These are phyloP conservation scores for Crotalus viridis DNA, from an alignment of 2,113 vertebrate genomes.

Conservation along the genomic window DNA sequence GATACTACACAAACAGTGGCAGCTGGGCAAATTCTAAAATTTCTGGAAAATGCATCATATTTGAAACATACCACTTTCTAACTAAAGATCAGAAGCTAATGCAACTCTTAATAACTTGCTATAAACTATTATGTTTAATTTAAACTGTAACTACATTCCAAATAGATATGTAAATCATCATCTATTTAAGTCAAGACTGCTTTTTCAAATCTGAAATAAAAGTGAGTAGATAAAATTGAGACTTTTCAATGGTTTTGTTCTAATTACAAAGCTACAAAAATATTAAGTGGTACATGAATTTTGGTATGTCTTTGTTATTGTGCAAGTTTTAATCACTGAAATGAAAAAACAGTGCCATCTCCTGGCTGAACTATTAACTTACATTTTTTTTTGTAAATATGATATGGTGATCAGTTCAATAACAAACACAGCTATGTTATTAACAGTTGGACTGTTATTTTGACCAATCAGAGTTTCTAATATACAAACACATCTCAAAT, in stretches of 20 bases:
- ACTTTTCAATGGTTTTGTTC: not conserved
- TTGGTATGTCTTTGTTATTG: conserved; percentile 43
- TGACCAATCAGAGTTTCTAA: too few species aligned
- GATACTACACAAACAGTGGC: not conserved
- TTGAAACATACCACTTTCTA: not conserved
- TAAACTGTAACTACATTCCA: not conserved
- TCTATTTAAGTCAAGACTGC: not conserved
- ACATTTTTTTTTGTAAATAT: not conserved
- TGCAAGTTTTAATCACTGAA: conserved; percentile 22
- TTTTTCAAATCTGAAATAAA: not conserved
- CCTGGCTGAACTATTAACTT: conserved; percentile 47
- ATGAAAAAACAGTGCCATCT: conserved; percentile 72
- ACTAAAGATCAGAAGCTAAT: not conserved
- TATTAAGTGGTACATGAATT: conserved; percentile 40
- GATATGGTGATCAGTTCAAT: not conserved
- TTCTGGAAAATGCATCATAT: not conserved
- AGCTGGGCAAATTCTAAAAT: not conserved
- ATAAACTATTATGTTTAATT: not conserved
- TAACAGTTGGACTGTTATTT: not conserved
- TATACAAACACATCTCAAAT: too few species aligned
- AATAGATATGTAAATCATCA: not conserved
- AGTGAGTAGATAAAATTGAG: not conserved
- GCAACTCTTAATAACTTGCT: not conserved
- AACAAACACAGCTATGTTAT: not conserved
- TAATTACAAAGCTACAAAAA: conserved; percentile 34